Conservation (phyloP, 2,888 invertebrate species). For the Chrysolina haemoptera region DNA sequence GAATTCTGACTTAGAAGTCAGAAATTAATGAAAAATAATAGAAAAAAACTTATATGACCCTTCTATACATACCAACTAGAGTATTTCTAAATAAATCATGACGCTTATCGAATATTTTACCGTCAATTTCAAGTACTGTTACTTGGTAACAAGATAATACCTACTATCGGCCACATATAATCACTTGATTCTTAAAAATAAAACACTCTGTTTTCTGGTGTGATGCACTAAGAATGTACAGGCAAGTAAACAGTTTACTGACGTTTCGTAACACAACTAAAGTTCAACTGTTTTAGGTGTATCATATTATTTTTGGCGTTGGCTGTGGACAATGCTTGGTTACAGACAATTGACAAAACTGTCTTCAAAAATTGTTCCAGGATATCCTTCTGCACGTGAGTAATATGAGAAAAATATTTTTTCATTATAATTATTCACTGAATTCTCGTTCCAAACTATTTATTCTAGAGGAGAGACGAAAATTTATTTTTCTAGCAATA, state of each 20-base stretch:
- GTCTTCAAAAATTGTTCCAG: constrained; percentile 47
- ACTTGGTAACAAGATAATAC: not conserved
- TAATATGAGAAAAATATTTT: constrained; percentile 6
- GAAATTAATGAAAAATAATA: too few relatives aligned
- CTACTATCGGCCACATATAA: not conserved
- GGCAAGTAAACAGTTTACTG: not conserved
- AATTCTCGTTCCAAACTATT: too few relatives aligned
- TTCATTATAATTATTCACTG: not conserved
- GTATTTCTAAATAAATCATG: not conserved
- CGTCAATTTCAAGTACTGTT: not conserved
- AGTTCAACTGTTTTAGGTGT: not conserved
- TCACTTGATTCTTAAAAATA: not conserved
- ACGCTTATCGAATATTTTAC: not conserved
- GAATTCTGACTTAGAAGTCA: too few relatives aligned
- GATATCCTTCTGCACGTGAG: constrained; percentile 45
- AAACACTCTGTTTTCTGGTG: constrained; percentile 6
- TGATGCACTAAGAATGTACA: constrained; percentile 20
- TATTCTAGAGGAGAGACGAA: too few relatives aligned
- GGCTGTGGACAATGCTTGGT: not conserved
- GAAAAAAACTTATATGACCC: too few relatives aligned
- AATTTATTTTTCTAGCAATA: too few relatives aligned
- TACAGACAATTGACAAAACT: constrained; percentile 36
- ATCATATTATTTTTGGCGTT: constrained; percentile 10
- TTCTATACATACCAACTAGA: too few relatives aligned
- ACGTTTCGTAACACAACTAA: not conserved